A percentile compares a stretch with the other conserved stretches of the same genome.
phyloP scores from a whole-genome alignment of 2,113 vertebrate genomes.

The Notothenia coriiceps region DNA sequence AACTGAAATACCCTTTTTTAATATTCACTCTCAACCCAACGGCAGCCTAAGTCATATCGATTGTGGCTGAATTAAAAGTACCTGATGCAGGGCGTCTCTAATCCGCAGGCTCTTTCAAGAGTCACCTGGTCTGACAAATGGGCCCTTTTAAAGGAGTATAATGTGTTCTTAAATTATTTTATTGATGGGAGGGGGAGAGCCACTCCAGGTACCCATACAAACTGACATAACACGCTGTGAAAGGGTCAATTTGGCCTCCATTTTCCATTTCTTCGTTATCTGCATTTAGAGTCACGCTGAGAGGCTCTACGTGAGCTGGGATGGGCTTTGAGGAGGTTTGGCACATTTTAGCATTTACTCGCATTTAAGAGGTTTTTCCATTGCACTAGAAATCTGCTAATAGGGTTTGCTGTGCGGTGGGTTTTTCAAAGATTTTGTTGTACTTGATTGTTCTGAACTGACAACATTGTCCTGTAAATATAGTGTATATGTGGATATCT shows the following conservation, averaged over 20 bases:
- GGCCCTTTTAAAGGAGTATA: constrained; percentile 96
- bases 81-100: constrained; percentile 87
- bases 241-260: constrained; percentile 98
- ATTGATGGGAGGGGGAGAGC: constrained; percentile 94
- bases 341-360: constrained; percentile 88
- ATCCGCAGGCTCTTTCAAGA: constrained; percentile 96
- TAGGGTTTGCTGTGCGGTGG: constrained; percentile 42
- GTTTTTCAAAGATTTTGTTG: neutral
- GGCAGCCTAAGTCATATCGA: constrained; percentile 84
- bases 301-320: constrained; percentile 81
- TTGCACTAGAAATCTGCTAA: constrained; percentile 85
- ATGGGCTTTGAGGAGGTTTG: constrained; percentile 76
- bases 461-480: neutral
- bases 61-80: constrained; percentile 86
- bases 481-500: neutral
- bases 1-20: constrained; percentile 79
- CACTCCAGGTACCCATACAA: constrained; percentile 96
- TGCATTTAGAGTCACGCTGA: constrained; percentile 89
- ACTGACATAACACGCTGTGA: constrained; percentile 93
- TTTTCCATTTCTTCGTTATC: constrained; percentile 96
- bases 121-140: constrained; percentile 99
- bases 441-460: constrained; percentile 7
- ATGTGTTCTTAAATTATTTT: constrained; percentile 99
- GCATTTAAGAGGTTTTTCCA: constrained; percentile 83
- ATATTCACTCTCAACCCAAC: constrained; percentile 84